Conservation (phyloP, 2,797 vertebrate genomes). For the Rhinophrynus dorsalis region DNA sequence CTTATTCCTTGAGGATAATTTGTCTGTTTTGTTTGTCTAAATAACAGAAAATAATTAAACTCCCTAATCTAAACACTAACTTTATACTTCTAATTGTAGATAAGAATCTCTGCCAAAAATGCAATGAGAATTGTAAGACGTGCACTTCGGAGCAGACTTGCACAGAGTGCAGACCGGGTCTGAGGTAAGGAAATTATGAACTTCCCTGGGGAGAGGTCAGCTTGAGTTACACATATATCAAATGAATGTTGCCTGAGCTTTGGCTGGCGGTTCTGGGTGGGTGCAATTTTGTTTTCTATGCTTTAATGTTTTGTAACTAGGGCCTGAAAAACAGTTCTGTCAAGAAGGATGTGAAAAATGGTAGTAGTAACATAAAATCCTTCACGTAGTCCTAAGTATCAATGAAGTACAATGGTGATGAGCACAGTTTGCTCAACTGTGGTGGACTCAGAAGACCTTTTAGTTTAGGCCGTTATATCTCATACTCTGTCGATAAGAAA, state of each 20-base stretch:
- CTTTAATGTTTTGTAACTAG: not conserved
- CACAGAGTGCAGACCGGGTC: conserved; percentile 88
- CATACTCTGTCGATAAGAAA: too few species aligned
- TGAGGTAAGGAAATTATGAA: conserved; percentile 77
- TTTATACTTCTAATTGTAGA: conserved; percentile 64
- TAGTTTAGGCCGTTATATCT: conserved; percentile 7
- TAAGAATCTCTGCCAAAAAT: conserved; percentile 86
- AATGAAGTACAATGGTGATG: conserved; percentile 16
- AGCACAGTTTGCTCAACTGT: conserved; percentile 2
- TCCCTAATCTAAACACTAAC: too few species aligned
- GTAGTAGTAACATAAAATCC: conserved; percentile 25
- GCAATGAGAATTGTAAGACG: conserved; percentile 89
- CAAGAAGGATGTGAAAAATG: conserved; percentile 21
- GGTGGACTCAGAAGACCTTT: conserved; percentile 9
- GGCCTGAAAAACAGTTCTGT: not conserved
- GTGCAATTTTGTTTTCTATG: not conserved
- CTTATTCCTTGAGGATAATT: too few species aligned
- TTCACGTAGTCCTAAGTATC: conserved; percentile 18
- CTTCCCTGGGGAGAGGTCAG: not conserved
- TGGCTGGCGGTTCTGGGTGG: conserved; percentile 7
- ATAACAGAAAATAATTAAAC: too few species aligned
- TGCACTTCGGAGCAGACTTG: conserved; percentile 84
- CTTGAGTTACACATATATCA: not conserved
- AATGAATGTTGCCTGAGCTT: conserved; percentile 18
- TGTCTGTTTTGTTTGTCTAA: too few species aligned